Conservation (phyloP, 2,797 vertebrate species). For the Crenichthys baileyi region DNA sequence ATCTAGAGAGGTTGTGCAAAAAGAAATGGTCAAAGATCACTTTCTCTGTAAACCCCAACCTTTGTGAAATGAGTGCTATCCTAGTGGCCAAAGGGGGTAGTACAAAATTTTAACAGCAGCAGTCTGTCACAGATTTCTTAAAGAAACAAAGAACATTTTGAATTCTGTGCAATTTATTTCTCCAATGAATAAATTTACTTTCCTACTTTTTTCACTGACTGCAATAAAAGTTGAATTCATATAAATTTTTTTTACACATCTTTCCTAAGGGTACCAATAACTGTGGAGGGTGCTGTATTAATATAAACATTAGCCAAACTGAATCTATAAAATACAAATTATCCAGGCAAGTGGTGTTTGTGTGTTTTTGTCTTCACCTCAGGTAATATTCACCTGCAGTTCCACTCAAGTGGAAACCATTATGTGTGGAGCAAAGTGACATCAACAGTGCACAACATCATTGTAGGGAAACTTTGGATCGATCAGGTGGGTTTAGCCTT, state of each 20-base stretch:
- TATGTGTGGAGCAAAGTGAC: constrained; percentile 97
- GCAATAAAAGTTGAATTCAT: not conserved
- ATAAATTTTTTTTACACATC: not conserved
- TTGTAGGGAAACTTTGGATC: constrained; percentile 96
- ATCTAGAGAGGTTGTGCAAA: not conserved
- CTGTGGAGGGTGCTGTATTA: not conserved
- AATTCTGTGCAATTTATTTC: not conserved
- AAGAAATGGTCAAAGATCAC: not conserved
- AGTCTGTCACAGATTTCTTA: not conserved
- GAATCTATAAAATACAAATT: constrained; percentile 9
- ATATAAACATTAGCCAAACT: not conserved
- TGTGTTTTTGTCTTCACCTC: constrained; percentile 17
- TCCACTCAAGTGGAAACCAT: constrained; percentile 90
- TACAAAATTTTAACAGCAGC: not conserved
- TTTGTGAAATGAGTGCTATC: not conserved
- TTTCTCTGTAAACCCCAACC: not conserved
- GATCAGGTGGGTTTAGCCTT: constrained; percentile 86
- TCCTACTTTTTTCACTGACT: not conserved
- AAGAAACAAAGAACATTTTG: not conserved
- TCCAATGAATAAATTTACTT: not conserved
- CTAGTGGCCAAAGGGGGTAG: not conserved
- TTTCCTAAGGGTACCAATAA: not conserved
- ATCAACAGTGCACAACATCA: constrained; percentile 96
- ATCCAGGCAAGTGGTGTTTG: not conserved
- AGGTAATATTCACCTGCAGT: constrained; percentile 94